Evolutionary conservation across 1,140 invertebrate genomes (phyloP), one percentile per base, ranked within the genome.

Genomic region (Zaprionus camerounensis): DNA sequence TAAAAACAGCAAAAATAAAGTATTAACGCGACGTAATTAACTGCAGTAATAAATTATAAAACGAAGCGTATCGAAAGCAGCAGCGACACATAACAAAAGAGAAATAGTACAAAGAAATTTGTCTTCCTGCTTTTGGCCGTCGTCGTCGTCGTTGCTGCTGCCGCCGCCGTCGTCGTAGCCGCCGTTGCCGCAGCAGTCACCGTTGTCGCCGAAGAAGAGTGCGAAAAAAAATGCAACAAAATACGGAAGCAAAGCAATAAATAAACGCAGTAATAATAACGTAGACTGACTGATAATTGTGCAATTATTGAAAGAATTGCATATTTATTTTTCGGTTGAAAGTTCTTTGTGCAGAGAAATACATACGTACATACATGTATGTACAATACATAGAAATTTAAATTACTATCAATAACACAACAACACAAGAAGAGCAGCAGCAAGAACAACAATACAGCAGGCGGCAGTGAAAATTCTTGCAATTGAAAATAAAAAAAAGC

Each of bases 121-220:
- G 63, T 74, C 75, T 77, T 77, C 75, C 75, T 77, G 75, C 64
- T 73, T 77, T 77, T 73, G 70, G 63, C 69, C 62, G 74, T 41
- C 20, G 72, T 20, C 26, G 66, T 22, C 41, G 38, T 22, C 41
- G 51, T 31, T n/a, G 34, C 5, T n/a, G 20, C 46, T 9, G 41
- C 7, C n/a, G 41, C 41, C 13, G 62, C 61, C 55, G 73, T 36
- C 31, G 49, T 28, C 15, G 41, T 9, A n/a, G 41, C 36, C 28
- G 36, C 28, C 20, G 38, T 17, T 20, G 46, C 15, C 20, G 20
- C 38, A 13, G 38, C 38, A 15, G 38, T 22, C 46, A 49, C 17
- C 17, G 46, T 22, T 24, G 46, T 51, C 34, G 31, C 44, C 51
- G 69, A 71, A 75, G 59, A 76, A 76, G 49, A 71, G 70, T 72